Base-by-base conservation (phyloP, 2,888 invertebrate genomes). In the Pomacea canaliculata region DNA sequence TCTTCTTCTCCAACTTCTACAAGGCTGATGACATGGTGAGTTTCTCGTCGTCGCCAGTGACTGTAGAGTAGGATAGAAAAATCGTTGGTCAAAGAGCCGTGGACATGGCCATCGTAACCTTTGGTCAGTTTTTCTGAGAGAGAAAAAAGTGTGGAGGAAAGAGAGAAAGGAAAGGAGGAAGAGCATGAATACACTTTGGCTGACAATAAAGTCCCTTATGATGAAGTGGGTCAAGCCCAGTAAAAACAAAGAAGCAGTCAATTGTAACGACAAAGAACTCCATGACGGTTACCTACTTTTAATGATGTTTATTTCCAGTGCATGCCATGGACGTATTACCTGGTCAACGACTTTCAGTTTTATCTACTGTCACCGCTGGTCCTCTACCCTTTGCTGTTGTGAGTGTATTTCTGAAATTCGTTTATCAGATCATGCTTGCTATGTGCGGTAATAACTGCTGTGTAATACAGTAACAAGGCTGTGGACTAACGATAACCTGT, bases 1-100 rank as follows among this genome's bases (percentile, higher is more conserved):
- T 89, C 10, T 87, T 88, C 76, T 78, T 89, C 37, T 87, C 86
- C 80, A 89, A 89, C 77, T 83, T 88, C 70, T 85, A 86, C 72
- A 79, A 82, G n/a, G 70, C 76, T 13, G 76, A 83, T 56, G 62
- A 82, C 16, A 82, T 80, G 82, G 85, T 85, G 65, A 71, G 77
- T 67, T 13, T 18, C 48, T 16, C 2, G n/a, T 37, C 5, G 37
- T 37, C 37, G 8, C 37, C 37, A 37, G 5, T 37, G 37, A 37
- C 37, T 37, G 37, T 37, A 37, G 23, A 23, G 23, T 23, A 23
- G 23, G 23, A 23, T 0, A 23, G 23, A 23, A 23, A 23, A 23
- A 23, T 23, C 23, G 23, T 23, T 23, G 23, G 23, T 23, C 23
- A 23, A 23, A 23, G 23, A 23, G 23, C 23, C 23, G 0, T 23